A percentile compares a stretch with the other conserved stretches of the same genome.
phyloP scores from a whole-genome alignment of 2,113 vertebrate genomes.

The Brachypteracias leptosomus region DNA sequence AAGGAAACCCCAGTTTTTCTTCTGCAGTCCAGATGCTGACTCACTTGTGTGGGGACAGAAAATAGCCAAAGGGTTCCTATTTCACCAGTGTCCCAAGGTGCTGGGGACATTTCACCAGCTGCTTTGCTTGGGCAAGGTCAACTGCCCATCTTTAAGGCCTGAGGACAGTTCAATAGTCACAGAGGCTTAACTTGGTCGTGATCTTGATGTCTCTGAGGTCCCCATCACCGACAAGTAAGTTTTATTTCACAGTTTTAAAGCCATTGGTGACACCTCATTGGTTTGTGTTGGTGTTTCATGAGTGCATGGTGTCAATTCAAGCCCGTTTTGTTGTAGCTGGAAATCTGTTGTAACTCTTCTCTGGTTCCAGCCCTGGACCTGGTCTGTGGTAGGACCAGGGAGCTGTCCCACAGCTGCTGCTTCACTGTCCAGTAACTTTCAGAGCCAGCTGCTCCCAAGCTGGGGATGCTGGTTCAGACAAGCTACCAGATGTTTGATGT shows the following conservation, averaged over 20 bases:
- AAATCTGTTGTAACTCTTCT: background rate
- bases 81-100: background rate
- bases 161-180: background rate
- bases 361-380: background rate
- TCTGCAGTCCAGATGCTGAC: conserved; percentile 37
- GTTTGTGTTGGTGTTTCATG: background rate
- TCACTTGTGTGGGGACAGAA: conserved; percentile 54
- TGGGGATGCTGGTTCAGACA: background rate
- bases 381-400: background rate
- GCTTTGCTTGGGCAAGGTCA: background rate
- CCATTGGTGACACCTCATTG: background rate
- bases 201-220: background rate
- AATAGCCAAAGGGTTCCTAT: conserved; percentile 6
- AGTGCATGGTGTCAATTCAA: background rate
- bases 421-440: background rate
- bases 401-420: background rate
- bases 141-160: background rate
- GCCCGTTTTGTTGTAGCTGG: background rate
- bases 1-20: conserved; percentile 38
- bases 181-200: background rate
- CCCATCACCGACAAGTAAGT: rapidly evolving
- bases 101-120: background rate
- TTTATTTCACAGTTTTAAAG: background rate
- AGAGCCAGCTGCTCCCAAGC: background rate
- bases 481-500: background rate